These are phyloP conservation scores for Anadara kagoshimensis DNA, from an alignment of 1,140 invertebrate genomes.

Conservation along the genomic window DNA sequence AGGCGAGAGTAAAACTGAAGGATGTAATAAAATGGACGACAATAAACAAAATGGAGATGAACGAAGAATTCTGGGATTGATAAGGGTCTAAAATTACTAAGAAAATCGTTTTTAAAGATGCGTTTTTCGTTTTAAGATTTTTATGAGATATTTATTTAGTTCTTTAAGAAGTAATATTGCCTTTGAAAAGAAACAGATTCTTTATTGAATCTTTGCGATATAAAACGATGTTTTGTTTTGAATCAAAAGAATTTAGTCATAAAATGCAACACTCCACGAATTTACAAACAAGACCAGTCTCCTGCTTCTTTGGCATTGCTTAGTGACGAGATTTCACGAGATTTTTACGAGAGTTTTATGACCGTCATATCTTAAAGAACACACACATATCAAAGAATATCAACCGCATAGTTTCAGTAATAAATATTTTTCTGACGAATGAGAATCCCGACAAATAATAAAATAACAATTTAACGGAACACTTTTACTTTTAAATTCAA, in stretches of 20 bases:
- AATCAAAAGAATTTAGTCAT: conserved; percentile 12
- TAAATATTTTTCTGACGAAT: conserved; percentile 34
- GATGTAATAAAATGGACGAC: no score
- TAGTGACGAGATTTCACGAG: conserved; percentile 36
- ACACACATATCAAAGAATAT: conserved; percentile 27
- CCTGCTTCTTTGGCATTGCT: conserved; percentile 9
- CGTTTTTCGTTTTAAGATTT: no score
- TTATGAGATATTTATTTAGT: no score
- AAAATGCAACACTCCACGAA: not conserved
- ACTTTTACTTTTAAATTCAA: no score
- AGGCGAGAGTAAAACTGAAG: no score
- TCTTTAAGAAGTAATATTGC: no score
- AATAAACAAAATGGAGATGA: no score
- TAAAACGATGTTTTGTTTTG: conserved; percentile 19
- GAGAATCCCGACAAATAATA: conserved; percentile 31
- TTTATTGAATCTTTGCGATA: not conserved
- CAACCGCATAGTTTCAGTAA: not conserved
- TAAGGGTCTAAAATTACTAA: no score
- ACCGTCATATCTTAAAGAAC: conserved; percentile 25
- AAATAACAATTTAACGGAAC: conserved; percentile 6
- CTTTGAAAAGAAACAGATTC: no score
- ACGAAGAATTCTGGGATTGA: no score
- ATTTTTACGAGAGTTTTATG: conserved; percentile 22
- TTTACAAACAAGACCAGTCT: conserved; percentile 4
- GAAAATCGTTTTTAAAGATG: no score